These are phyloP conservation scores for Drosophila infuscata DNA, from an alignment of 2,888 invertebrate genomes.

Conservation along the genomic window DNA sequence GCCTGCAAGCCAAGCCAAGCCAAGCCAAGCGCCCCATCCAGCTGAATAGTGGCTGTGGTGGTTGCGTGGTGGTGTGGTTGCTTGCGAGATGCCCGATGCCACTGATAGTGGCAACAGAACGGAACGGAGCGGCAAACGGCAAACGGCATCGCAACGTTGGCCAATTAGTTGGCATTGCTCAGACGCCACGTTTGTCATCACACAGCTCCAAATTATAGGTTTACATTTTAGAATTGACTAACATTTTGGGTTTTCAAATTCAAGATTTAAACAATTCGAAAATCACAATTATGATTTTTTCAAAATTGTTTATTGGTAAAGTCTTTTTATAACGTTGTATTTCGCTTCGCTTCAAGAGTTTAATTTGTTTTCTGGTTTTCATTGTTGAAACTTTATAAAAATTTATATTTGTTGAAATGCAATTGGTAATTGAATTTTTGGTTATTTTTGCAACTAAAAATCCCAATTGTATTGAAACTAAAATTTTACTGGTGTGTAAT, in stretches of 20 bases:
- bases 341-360: neutral
- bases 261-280: neutral
- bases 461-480: neutral
- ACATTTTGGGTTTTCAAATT: neutral
- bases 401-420: neutral
- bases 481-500: neutral
- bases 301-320: neutral
- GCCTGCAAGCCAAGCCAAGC: neutral
- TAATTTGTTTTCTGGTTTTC: neutral
- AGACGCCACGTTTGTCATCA: slow-evolving; percentile 80
- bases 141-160: slow-evolving; percentile 67
- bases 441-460: neutral
- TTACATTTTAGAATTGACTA: neutral
- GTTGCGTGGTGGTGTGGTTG: neutral
- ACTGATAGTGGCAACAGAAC: slow-evolving; percentile 36
- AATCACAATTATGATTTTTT: neutral
- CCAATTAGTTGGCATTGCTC: slow-evolving; percentile 81
- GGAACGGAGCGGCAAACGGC: slow-evolving; percentile 43
- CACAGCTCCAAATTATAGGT: slow-evolving; percentile 1
- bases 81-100: slow-evolving; percentile 15
- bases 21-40: neutral
- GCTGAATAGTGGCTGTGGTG: neutral
- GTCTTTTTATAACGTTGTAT: neutral
- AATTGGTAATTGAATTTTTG: neutral
- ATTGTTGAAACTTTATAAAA: neutral